These are phyloP conservation scores for Trachelus troglodyta DNA, from an alignment of 2,888 invertebrate species.

Conservation along the genomic window DNA sequence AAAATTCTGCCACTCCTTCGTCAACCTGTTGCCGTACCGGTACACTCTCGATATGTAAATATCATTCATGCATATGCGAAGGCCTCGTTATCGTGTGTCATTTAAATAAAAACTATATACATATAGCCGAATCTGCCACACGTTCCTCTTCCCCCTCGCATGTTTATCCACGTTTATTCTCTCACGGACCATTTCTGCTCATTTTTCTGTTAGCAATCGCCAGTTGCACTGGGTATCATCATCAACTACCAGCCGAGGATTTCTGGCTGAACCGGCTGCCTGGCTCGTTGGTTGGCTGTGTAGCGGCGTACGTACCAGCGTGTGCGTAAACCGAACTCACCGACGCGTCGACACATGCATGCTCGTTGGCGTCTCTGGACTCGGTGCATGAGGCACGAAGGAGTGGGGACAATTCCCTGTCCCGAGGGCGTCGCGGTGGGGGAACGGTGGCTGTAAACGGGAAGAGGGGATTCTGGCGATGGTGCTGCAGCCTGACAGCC, in stretches of 20 bases:
- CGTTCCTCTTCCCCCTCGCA: background rate
- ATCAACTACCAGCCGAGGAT: conserved; percentile 19
- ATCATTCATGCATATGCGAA: background rate
- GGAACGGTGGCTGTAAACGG: background rate
- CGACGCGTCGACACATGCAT: background rate
- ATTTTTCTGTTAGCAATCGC: background rate
- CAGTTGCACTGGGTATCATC: conserved; percentile 1
- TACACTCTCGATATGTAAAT: background rate
- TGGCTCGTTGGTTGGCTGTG: conserved; percentile 16
- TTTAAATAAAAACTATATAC: background rate
- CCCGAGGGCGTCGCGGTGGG: conserved; percentile 20
- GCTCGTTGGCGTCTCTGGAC: background rate
- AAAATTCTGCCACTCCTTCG: background rate
- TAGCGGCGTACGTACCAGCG: background rate
- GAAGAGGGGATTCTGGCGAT: conserved; percentile 23
- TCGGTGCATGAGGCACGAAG: background rate
- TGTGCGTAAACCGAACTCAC: conserved; percentile 2
- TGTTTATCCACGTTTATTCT: background rate
- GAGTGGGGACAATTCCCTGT: conserved; percentile 16
- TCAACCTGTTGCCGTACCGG: background rate
- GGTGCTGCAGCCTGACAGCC: conserved; percentile 58
- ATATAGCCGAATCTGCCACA: background rate
- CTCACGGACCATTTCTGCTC: background rate
- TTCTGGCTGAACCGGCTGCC: conserved; percentile 45
- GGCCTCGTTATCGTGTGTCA: background rate